Base-by-base conservation (phyloP, 2,888 invertebrate genomes). In the Prosapia bicincta region DNA sequence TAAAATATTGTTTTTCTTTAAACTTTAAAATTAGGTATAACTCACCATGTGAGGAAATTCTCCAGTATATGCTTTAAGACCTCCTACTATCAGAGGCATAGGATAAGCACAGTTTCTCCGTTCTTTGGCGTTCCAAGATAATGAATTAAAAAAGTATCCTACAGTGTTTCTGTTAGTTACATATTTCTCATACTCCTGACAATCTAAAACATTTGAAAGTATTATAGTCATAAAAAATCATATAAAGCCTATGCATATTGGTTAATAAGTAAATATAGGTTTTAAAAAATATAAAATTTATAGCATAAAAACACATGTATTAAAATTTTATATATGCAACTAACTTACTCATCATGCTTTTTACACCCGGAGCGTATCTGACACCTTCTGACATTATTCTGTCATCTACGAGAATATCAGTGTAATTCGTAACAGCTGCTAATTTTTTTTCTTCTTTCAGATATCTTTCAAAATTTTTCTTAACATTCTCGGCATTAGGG, bases 41-140 rank as follows among this genome's bases (percentile, higher is more conserved):
- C 83, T 83, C 82, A 90, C 88, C 90, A 90, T 90, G 78, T 90
- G 90, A 0, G 90, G 90, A 82, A 89, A 90, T 82, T 90, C 89
- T 73, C 86, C 85, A n/a, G 88, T 85, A 26, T 80, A 81, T 0
- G 88, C 88, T 0, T 87, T 85, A 66, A 84, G 84, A 0, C 90
- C 90, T 0, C 90, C 90, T 7, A 90, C 88, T 66, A 90, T 88
- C 28, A 90, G 83, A 0, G 89, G 88, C 0, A 73, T 67, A n/a
- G 73, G 68, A 20, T 26, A 32, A 5, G 26, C 43, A 28, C 73
- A 73, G 20, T 20, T 5, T 20, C 20, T 54, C 9, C 13, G n/a
- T 54, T 54, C 54, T 54, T 54, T 13, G n/a, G n/a, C n/a, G 20
- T 3, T n/a, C 3, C 1, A 20, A 20, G 5, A 6, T 30, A 20